Evolutionary conservation across 1,140 invertebrate genomes (phyloP).

Genomic region (Drosophila insularis): DNA sequence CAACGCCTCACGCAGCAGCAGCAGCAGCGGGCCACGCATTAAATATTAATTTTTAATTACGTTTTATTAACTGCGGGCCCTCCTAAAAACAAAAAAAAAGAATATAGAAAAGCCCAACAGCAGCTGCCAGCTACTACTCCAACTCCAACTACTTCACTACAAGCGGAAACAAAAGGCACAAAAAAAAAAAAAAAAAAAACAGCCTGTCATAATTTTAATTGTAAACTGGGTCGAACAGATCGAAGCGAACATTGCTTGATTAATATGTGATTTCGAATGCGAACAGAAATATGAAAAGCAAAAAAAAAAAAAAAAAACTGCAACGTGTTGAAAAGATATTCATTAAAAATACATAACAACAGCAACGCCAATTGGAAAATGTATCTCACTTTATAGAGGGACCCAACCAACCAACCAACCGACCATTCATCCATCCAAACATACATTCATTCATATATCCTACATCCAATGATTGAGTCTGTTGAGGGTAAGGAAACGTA

Average conservation of each 20-base stretch:
- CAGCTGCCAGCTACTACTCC: slow-evolving; percentile 12
- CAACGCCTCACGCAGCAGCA: slow-evolving; percentile 35
- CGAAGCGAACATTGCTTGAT: slow-evolving; percentile 52
- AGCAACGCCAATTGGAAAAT: slow-evolving; percentile 36
- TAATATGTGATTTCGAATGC: slow-evolving; percentile 49
- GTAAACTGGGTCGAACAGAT: slow-evolving; percentile 66
- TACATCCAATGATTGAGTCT: neutral
- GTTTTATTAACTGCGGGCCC: slow-evolving; percentile 36
- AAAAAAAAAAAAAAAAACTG: slow-evolving; percentile 33
- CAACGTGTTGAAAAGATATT: slow-evolving; percentile 62
- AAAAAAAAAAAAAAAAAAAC: slow-evolving; percentile 50
- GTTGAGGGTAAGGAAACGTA: neutral
- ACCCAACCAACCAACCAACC: neutral
- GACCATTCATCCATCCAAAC: neutral
- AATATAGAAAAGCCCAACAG: slow-evolving; percentile 6
- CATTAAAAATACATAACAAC: slow-evolving; percentile 68
- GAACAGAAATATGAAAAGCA: neutral
- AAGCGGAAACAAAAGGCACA: slow-evolving; percentile 12
- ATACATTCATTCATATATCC: neutral
- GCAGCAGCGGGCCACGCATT: slow-evolving; percentile 29
- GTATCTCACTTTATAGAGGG: neutral
- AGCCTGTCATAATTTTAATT: slow-evolving; percentile 71
- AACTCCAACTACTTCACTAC: neutral
- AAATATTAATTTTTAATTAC: slow-evolving; percentile 78
- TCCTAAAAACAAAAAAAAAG: neutral